Evolutionary conservation across 1,140 invertebrate genomes (phyloP).

Genomic region (Leptopilina boulardi): DNA sequence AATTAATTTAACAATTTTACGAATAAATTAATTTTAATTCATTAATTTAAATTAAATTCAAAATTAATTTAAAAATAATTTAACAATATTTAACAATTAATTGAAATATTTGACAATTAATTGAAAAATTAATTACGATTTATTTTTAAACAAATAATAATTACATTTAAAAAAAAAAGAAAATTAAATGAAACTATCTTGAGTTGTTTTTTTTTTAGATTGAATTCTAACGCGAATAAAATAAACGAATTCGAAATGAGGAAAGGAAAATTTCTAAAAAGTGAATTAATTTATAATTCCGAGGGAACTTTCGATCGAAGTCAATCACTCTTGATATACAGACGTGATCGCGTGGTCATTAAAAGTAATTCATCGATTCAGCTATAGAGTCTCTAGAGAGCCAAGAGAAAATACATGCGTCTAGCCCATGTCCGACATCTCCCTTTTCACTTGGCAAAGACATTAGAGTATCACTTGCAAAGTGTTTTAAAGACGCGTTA

Average conservation of each 20-base stretch:
- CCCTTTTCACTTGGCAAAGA: constrained; percentile 36
- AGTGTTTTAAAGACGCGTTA: constrained; percentile 2
- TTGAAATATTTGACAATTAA: too few species aligned
- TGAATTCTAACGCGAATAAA: background rate
- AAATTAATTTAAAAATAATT: too few species aligned
- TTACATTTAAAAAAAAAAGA: too few species aligned
- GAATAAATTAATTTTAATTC: background rate
- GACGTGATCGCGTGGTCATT: constrained; percentile 32
- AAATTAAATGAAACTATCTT: too few species aligned
- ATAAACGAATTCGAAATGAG: background rate
- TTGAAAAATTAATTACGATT: too few species aligned
- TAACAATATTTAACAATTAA: too few species aligned
- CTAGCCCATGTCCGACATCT: constrained; percentile 7
- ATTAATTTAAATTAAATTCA: too few species aligned
- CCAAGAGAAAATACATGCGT: constrained; percentile 33
- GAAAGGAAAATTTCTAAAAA: constrained; percentile 15
- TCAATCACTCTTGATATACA: constrained; percentile 29
- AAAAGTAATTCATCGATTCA: constrained; percentile 28
- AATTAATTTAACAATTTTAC: background rate
- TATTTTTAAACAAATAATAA: too few species aligned
- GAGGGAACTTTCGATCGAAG: background rate
- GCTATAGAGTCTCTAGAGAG: constrained; percentile 33
- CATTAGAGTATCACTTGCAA: background rate
- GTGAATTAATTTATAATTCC: constrained; percentile 16
- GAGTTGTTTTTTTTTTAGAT: too few species aligned